Conservation (phyloP, 2,888 invertebrate genomes). For the Reticulitermes lucifugus region DNA sequence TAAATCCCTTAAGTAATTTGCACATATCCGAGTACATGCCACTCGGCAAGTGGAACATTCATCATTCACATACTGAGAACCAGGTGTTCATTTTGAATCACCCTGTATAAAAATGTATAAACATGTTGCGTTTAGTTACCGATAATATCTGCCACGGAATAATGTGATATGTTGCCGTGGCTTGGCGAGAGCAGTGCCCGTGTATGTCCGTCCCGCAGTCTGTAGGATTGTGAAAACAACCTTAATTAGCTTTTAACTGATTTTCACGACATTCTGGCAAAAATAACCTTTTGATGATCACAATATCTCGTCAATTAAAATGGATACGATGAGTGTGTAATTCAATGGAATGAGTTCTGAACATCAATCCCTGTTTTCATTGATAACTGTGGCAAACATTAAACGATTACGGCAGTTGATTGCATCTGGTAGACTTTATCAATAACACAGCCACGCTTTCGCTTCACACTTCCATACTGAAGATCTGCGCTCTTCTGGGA, state of each 20-base stretch:
- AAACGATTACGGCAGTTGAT: background rate
- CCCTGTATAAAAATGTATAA: background rate
- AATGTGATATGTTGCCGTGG: background rate
- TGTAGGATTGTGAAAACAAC: conserved; percentile 1
- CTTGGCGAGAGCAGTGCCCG: background rate
- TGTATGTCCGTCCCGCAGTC: background rate
- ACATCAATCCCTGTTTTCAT: background rate
- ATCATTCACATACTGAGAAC: too few species aligned
- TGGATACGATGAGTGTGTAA: conserved; percentile 5
- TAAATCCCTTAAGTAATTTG: too few species aligned
- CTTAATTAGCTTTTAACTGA: conserved; percentile 29
- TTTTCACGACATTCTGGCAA: conserved; percentile 28
- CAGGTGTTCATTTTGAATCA: background rate
- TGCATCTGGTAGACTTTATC: background rate
- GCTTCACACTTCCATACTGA: background rate
- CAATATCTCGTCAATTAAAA: background rate
- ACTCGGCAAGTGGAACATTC: too few species aligned
- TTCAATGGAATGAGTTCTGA: background rate
- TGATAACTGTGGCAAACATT: background rate
- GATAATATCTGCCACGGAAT: background rate
- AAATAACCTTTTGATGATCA: conserved; percentile 20
- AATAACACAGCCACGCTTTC: background rate
- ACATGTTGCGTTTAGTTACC: background rate
- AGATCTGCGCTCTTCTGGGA: too few species aligned
- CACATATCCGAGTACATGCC: too few species aligned